Evolutionary conservation across 2,113 vertebrate genomes (phyloP).

Genomic region (Pachypanchax playfairii): DNA sequence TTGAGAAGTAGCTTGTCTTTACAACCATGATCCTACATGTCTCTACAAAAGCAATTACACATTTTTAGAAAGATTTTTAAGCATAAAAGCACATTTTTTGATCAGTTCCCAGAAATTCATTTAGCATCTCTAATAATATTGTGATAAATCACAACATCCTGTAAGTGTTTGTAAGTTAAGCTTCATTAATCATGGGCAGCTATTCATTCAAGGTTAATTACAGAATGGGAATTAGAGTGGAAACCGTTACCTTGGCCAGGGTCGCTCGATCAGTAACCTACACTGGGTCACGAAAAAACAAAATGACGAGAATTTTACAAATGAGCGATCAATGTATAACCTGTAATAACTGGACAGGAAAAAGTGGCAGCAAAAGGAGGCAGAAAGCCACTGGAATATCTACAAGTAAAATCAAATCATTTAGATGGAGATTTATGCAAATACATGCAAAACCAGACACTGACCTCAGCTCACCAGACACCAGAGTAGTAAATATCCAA

Average conservation of each 20-base stretch:
- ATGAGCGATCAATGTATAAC: slow-evolving; percentile 25
- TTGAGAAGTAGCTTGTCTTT: neutral
- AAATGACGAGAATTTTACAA: slow-evolving; percentile 12
- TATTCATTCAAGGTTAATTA: slow-evolving; percentile 35
- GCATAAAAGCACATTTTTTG: neutral
- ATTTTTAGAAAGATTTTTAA: neutral
- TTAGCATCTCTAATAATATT: neutral
- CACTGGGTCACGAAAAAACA: neutral
- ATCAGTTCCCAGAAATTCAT: neutral
- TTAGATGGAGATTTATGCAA: slow-evolving; percentile 77
- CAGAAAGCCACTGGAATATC: slow-evolving; percentile 52
- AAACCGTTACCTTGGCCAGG: neutral
- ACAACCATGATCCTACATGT: neutral
- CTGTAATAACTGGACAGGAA: slow-evolving; percentile 32
- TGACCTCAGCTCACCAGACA: slow-evolving; percentile 76
- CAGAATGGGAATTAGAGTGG: neutral
- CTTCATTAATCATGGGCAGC: slow-evolving; percentile 17
- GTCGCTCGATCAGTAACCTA: neutral
- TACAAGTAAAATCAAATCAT: slow-evolving; percentile 53
- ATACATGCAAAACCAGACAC: slow-evolving; percentile 74
- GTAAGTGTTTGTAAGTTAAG: slow-evolving; percentile 2
- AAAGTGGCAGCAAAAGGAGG: slow-evolving; percentile 13
- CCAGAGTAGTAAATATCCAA: slow-evolving; percentile 75
- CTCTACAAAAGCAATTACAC: too few species aligned
- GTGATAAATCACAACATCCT: neutral